Evolutionary conservation across 2,888 invertebrate species (phyloP).

Genomic region (Pterobdella sp.): DNA sequence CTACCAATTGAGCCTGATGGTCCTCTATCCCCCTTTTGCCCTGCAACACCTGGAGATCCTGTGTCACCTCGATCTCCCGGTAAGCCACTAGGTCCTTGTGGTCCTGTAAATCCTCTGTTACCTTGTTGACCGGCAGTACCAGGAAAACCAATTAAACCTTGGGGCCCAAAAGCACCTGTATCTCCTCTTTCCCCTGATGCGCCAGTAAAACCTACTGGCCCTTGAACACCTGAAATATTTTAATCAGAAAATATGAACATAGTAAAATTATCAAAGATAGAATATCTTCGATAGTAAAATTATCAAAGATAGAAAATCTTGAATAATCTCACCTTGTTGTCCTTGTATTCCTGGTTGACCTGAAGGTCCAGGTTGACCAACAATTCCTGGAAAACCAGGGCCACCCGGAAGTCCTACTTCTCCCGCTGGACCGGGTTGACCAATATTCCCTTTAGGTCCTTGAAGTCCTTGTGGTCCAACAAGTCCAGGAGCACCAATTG

Average conservation of each 20-base stretch:
- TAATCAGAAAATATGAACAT: not conserved
- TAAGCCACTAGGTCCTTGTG: constrained; percentile 33
- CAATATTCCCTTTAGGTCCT: constrained; percentile 27
- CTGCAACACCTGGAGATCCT: constrained; percentile 28
- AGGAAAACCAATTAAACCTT: constrained; percentile 6
- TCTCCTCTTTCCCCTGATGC: constrained; percentile 31
- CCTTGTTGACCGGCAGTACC: constrained; percentile 24
- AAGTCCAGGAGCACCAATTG: constrained; percentile 33
- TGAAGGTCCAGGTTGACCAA: constrained; percentile 3
- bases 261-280: constrained; percentile 2
- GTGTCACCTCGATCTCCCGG: constrained; percentile 30
- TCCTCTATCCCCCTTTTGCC: constrained; percentile 32
- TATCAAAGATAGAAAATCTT: constrained; percentile 1
- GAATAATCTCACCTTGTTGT: constrained; percentile 26
- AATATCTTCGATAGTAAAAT: not conserved
- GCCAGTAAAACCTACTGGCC: constrained; percentile 55
- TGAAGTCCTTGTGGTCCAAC: constrained; percentile 32
- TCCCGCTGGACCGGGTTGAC: constrained; percentile 35
- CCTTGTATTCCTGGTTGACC: constrained; percentile 28
- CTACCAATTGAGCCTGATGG: constrained; percentile 30
- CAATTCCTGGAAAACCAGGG: constrained; percentile 22
- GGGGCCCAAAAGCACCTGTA: constrained; percentile 26
- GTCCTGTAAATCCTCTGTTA: constrained; percentile 47
- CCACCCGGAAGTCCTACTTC: constrained; percentile 33
- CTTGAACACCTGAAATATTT: constrained; percentile 45